These are phyloP conservation scores for Mergus octosetaceus DNA, from an alignment of 2,797 vertebrate species.

Conservation along the genomic window DNA sequence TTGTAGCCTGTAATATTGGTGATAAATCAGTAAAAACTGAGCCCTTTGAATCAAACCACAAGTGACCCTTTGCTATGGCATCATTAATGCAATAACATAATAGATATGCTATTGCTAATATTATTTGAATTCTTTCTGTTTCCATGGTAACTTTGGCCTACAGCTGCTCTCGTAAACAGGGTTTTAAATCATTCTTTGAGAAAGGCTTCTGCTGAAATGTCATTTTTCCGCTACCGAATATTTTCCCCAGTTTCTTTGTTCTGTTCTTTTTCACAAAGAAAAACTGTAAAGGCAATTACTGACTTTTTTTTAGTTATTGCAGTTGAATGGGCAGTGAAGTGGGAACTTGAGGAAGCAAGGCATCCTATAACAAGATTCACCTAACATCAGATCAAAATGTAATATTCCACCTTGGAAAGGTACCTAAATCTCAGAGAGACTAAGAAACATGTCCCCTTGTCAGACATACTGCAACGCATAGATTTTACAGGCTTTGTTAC, in stretches of 20 bases:
- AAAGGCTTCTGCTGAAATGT: slow-evolving; percentile 37
- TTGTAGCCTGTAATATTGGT: neutral
- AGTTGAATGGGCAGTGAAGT: neutral
- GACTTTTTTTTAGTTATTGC: neutral
- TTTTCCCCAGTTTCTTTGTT: neutral
- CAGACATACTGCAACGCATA: neutral
- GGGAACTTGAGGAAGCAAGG: neutral
- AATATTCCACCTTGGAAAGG: neutral
- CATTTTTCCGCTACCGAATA: neutral
- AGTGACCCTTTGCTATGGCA: slow-evolving; percentile 13
- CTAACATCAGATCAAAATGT: neutral
- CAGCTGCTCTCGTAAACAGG: slow-evolving; percentile 38
- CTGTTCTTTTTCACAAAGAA: neutral
- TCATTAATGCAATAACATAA: slow-evolving; percentile 35
- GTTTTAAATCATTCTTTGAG: slow-evolving; percentile 56
- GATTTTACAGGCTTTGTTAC: neutral
- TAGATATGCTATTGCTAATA: slow-evolving; percentile 55
- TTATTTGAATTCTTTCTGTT: slow-evolving; percentile 61
- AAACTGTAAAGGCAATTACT: neutral
- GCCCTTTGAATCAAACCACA: slow-evolving; percentile 41
- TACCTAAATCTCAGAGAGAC: neutral
- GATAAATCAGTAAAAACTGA: slow-evolving; percentile 39
- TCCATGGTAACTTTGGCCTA: slow-evolving; percentile 52
- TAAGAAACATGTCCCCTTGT: neutral
- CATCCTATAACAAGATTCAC: neutral